Conservation (phyloP, 2,888 invertebrate species). For the Tachina grossa region DNA sequence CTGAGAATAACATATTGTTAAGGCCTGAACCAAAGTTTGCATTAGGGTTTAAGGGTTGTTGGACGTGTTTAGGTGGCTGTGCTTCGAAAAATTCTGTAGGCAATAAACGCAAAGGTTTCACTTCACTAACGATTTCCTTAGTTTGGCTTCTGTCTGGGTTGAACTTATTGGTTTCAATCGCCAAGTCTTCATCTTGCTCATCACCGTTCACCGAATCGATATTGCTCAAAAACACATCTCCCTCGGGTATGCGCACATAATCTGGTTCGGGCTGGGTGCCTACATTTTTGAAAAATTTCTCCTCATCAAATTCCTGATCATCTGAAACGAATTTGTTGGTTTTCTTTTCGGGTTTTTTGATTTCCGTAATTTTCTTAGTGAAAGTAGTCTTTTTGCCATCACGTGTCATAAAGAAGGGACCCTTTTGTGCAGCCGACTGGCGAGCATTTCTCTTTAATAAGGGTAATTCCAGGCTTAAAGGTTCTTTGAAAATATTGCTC, state of each 20-base stretch:
- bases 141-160: not conserved
- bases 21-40: constrained; percentile 74
- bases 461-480: constrained; percentile 71
- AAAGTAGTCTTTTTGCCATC: constrained; percentile 75
- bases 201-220: constrained; percentile 78
- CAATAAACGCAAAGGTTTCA: constrained; percentile 73
- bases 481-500: constrained; percentile 75
- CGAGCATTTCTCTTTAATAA: constrained; percentile 74
- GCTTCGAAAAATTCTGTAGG: constrained; percentile 79
- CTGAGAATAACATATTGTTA: constrained; percentile 76
- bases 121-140: constrained; percentile 67
- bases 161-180: constrained; percentile 30
- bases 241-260: constrained; percentile 76
- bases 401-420: constrained; percentile 75
- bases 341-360: constrained; percentile 78
- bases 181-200: constrained; percentile 65
- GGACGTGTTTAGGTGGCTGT: constrained; percentile 69
- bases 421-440: constrained; percentile 73
- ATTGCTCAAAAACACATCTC: constrained; percentile 79
- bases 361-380: constrained; percentile 78
- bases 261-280: constrained; percentile 75
- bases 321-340: constrained; percentile 73
- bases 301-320: constrained; percentile 77
- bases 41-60: constrained; percentile 66
- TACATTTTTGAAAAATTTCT: constrained; percentile 78